These are phyloP conservation scores for Glaucidium brasilianum DNA, from an alignment of 2,113 vertebrate species.

Conservation along the genomic window DNA sequence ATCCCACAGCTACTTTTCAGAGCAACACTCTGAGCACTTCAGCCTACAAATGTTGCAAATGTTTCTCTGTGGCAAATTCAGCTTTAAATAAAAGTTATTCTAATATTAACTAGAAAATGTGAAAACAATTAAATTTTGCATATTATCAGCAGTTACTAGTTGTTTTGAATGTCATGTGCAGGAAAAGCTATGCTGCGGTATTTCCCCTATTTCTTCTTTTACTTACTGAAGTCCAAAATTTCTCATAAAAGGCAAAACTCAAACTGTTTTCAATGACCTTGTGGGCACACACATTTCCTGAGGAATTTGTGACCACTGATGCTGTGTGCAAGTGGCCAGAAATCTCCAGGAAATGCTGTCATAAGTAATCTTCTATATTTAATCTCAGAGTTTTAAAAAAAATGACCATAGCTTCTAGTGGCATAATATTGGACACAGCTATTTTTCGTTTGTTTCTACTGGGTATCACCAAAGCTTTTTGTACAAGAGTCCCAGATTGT, in stretches of 20 bases:
- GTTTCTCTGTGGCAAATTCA: neutral
- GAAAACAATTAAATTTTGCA: neutral
- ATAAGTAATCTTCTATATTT: neutral
- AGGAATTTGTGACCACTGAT: constrained; percentile 29
- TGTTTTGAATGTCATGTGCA: neutral
- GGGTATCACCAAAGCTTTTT: neutral
- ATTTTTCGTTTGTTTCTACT: neutral
- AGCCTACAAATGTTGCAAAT: neutral
- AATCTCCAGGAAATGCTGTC: neutral
- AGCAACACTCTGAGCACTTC: neutral
- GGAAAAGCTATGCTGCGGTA: neutral
- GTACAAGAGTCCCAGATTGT: neutral
- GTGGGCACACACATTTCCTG: neutral
- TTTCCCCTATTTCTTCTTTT: constrained; percentile 16
- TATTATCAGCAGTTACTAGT: neutral
- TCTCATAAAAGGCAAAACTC: constrained; percentile 5
- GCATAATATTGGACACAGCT: neutral
- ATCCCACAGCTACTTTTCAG: neutral
- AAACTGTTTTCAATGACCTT: neutral
- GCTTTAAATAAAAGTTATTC: neutral
- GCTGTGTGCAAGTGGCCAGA: neutral
- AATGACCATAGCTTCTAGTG: neutral
- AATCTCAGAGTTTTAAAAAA: neutral
- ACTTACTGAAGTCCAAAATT: neutral
- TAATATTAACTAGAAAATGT: neutral